These are phyloP conservation scores for Eremophila alpestris DNA, from an alignment of 2,797 vertebrate species.

Conservation along the genomic window DNA sequence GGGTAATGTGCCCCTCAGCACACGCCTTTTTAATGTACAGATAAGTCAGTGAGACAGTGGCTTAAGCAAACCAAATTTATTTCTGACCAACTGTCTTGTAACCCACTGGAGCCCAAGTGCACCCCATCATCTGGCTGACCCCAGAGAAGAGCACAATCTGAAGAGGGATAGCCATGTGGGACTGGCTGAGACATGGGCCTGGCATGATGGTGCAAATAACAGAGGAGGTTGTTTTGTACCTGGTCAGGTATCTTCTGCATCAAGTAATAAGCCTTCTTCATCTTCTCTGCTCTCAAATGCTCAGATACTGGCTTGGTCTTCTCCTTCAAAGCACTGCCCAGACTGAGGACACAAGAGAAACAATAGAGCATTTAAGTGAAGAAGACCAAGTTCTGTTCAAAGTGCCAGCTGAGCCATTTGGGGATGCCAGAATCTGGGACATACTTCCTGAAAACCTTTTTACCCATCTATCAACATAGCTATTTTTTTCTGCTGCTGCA, in stretches of 20 bases:
- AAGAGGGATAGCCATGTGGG: background rate
- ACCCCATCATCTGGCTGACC: background rate
- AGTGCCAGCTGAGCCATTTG: background rate
- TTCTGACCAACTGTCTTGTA: background rate
- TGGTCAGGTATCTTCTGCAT: slow-evolving; percentile 84
- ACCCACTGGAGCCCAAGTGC: background rate
- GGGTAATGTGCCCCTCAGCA: background rate
- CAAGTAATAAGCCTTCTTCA: slow-evolving; percentile 90
- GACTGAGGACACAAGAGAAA: slow-evolving; percentile 54
- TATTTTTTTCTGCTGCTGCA: background rate
- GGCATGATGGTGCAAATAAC: background rate
- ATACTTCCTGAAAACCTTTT: background rate
- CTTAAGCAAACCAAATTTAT: background rate
- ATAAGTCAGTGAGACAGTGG: background rate
- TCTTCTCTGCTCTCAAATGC: slow-evolving; percentile 84
- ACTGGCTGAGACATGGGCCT: background rate
- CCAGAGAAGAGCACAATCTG: background rate
- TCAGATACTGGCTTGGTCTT: slow-evolving; percentile 72
- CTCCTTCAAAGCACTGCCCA: slow-evolving; percentile 72
- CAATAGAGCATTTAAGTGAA: background rate
- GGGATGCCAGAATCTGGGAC: background rate
- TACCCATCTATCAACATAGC: background rate
- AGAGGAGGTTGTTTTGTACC: slow-evolving; percentile 74
- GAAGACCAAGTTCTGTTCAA: background rate
- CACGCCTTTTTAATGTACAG: background rate